Percentiles rank a stretch among this genome's conserved stretches.
Conservation (phyloP, 2,888 invertebrate genomes). For the Chelonus formosanus region DNA sequence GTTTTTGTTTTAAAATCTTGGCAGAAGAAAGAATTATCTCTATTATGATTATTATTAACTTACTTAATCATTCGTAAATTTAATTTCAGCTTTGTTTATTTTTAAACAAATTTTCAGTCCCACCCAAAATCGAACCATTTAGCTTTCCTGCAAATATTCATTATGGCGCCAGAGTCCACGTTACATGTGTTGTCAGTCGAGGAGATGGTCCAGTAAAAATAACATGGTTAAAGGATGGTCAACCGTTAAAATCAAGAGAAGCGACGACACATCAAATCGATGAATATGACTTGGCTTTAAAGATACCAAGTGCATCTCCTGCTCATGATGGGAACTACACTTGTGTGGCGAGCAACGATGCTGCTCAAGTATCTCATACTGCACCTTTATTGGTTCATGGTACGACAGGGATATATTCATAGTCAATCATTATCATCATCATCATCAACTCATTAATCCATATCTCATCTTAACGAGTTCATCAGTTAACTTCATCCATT, state of each 20-base stretch:
- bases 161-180: slow-evolving; percentile 65
- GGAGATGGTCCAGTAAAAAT: slow-evolving; percentile 69
- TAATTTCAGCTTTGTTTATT: neutral
- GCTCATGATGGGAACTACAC: slow-evolving; percentile 68
- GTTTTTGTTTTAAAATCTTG: too few relatives aligned
- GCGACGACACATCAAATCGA: slow-evolving; percentile 56
- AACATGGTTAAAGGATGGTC: slow-evolving; percentile 69
- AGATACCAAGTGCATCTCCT: slow-evolving; percentile 67
- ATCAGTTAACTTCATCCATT: too few relatives aligned
- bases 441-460: too few relatives aligned
- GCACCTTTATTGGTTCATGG: slow-evolving; percentile 67
- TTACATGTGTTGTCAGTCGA: slow-evolving; percentile 67
- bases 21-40: too few relatives aligned
- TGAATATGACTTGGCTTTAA: slow-evolving; percentile 63
- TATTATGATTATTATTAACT: too few relatives aligned
- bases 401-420: slow-evolving; percentile 47
- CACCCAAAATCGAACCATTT: slow-evolving; percentile 68
- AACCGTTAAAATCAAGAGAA: slow-evolving; percentile 62
- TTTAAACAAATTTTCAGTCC: slow-evolving; percentile 63
- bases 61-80: too few relatives aligned
- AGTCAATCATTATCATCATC: too few relatives aligned
- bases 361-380: slow-evolving; percentile 64
- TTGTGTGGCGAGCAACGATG: slow-evolving; percentile 67
- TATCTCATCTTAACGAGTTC: too few relatives aligned
- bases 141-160: slow-evolving; percentile 65